phyloP scores from a whole-genome alignment of 2,888 invertebrate genomes.

The Sinhomidia bicolor region DNA sequence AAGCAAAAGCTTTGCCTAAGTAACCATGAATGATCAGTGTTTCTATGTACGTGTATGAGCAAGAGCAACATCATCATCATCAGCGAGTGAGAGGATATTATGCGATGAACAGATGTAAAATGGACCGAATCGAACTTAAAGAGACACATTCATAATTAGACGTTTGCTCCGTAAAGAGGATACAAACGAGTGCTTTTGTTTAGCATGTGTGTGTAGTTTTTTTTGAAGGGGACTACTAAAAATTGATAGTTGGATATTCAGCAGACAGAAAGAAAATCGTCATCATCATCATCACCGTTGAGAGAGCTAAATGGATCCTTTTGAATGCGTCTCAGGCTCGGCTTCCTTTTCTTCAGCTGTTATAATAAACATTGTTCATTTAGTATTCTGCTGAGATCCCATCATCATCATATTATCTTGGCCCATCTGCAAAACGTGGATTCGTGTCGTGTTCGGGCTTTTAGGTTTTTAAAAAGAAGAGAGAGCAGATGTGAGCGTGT shows the following conservation, averaged over 20 bases:
- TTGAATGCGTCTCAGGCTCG: slow-evolving; percentile 34
- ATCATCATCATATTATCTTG: slow-evolving; percentile 20
- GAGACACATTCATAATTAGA: slow-evolving; percentile 38
- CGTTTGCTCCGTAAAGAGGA: background rate
- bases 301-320: slow-evolving; percentile 28
- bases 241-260: background rate
- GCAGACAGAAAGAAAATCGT: background rate
- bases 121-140: slow-evolving; percentile 30
- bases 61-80: too few relatives aligned
- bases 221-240: background rate
- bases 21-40: slow-evolving; percentile 33
- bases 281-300: background rate
- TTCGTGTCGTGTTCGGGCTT: slow-evolving; percentile 38
- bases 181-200: slow-evolving; percentile 8
- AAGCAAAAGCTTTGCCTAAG: slow-evolving; percentile 18
- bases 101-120: slow-evolving; percentile 45
- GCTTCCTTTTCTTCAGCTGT: slow-evolving; percentile 33
- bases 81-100: too few relatives aligned
- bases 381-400: slow-evolving; percentile 35
- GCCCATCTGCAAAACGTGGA: slow-evolving; percentile 58
- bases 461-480: background rate
- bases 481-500: slow-evolving; percentile 66
- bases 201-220: too few relatives aligned
- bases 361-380: slow-evolving; percentile 27
- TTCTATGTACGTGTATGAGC: background rate